phyloP scores from a whole-genome alignment of 2,113 vertebrate genomes.

The Erpornis zantholeuca region DNA sequence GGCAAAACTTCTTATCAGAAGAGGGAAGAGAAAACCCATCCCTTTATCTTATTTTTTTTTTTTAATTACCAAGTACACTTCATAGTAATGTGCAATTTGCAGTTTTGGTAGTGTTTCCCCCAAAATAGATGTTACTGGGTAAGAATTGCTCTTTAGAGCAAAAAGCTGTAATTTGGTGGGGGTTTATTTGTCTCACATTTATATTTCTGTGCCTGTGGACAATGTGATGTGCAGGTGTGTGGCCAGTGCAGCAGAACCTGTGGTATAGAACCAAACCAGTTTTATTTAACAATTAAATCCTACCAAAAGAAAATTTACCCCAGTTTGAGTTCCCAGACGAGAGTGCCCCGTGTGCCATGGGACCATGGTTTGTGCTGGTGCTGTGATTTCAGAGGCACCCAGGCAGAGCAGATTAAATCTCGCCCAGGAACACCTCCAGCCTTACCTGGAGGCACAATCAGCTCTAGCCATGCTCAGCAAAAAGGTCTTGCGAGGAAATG shows the following conservation, averaged over 20 bases:
- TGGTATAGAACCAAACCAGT: fast-evolving
- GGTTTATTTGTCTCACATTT: background rate
- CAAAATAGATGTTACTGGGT: fast-evolving
- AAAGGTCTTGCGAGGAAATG: background rate
- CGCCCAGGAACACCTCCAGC: background rate
- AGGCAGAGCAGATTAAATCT: background rate
- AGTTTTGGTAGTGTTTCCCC: background rate
- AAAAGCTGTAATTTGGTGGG: background rate
- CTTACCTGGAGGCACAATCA: background rate
- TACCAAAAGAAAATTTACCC: fast-evolving
- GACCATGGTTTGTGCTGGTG: background rate
- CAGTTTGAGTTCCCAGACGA: background rate
- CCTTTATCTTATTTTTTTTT: too few species aligned
- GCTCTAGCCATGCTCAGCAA: fast-evolving
- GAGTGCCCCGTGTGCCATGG: too few species aligned
- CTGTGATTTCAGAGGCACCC: background rate
- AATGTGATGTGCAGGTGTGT: background rate
- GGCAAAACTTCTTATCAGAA: background rate
- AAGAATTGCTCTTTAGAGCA: background rate
- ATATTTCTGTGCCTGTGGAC: background rate
- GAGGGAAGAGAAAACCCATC: background rate
- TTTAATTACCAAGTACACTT: background rate
- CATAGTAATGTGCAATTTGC: background rate
- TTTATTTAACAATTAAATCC: background rate
- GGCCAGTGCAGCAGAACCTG: background rate